Conservation (phyloP, 2,797 vertebrate genomes). For the Diceros bicornis region DNA sequence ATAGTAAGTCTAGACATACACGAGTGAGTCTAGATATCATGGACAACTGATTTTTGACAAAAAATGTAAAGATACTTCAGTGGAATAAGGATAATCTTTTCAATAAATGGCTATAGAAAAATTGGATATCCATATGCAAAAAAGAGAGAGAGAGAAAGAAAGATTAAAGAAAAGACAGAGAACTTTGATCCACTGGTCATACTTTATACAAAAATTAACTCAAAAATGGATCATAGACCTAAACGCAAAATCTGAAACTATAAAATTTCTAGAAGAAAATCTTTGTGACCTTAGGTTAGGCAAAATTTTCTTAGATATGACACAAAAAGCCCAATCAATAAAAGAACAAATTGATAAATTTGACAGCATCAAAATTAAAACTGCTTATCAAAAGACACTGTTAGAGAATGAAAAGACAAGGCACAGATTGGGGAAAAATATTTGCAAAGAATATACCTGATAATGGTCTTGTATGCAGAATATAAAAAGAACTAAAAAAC, state of each 20-base stretch:
- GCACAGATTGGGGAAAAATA: not conserved
- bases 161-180: not conserved
- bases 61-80: not conserved
- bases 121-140: not conserved
- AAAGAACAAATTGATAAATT: not conserved
- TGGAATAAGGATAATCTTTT: not conserved
- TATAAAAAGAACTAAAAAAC: not conserved
- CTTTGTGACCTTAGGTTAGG: not conserved
- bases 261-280: not conserved
- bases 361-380: not conserved
- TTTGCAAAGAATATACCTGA: not conserved
- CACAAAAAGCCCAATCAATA: not conserved
- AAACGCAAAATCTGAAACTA: not conserved
- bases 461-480: not conserved
- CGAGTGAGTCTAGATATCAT: not conserved
- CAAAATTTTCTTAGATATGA: not conserved
- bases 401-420: not conserved
- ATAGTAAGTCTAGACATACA: not conserved
- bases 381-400: not conserved
- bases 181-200: not conserved
- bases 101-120: not conserved
- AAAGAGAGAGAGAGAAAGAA: not conserved
- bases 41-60: not conserved
- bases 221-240: not conserved
- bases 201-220: not conserved